Evolutionary conservation across 2,888 invertebrate genomes (phyloP), one percentile per base, ranked within the genome.

Genomic region (Kuschelorhynchus macadamiae): DNA sequence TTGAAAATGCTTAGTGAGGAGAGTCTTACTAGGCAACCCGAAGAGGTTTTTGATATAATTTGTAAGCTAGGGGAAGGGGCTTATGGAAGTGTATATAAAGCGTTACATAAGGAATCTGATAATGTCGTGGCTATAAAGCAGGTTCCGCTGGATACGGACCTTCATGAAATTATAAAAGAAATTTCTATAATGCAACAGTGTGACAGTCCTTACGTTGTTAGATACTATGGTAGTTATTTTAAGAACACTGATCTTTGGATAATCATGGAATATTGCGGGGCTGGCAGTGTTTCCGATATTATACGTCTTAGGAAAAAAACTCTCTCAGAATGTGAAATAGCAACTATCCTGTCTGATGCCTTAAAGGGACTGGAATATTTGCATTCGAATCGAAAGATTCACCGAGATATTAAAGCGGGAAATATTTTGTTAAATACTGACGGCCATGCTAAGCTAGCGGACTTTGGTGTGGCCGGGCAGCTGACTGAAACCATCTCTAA

Each of bases 141-240:
- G 87, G 97, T 98, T 76, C 98, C 98, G 21, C 97, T 99, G 47
- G 98, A 99, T 85, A 98, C 98, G 0, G 98, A 99, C 86, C 89
- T 98, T 75, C 97, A 98, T 85, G 98, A 98, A 88, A 98, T 98
- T 80, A 98, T 98, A 81, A 98, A 98, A 85, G 99, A 99, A 88
- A 99, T 99, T 81, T 97, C 97, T 74, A 99, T 99, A 81, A 99
- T 99, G 99, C 98, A 99, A 87, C 98, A 99, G 86, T 99, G 99
- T 86, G 98, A 99, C 87, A 96, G 96, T 78, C 96, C 96, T 41
- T 98, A 96, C 85, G 98, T 99, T 72, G 99, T 99, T 79, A 97
- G 98, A 85, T 99, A 99, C 85, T 99, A 98, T 86, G 99, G 99
- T 80, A 97, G 97, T 84, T 99, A 98, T 86, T 99, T 99, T 87